Percentiles rank a stretch among this genome's conserved stretches.
Conservation (phyloP, 2,113 vertebrate genomes). For the Nerophis ophidion region DNA sequence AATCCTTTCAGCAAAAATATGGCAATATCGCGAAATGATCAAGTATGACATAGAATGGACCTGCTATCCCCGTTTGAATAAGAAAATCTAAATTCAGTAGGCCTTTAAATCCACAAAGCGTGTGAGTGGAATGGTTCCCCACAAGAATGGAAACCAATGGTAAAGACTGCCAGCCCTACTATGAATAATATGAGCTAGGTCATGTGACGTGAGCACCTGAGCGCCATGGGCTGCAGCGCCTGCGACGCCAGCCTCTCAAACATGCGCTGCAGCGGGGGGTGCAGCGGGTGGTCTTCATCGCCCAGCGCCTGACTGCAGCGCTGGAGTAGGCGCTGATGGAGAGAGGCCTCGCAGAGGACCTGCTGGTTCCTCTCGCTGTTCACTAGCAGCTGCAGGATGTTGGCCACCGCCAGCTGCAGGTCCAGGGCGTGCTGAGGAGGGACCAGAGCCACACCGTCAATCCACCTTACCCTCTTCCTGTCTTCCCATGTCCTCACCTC, state of each 20-base stretch:
- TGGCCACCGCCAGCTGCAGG: slow-evolving; percentile 91
- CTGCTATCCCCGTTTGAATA: too few species aligned
- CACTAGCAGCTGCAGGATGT: slow-evolving; percentile 89
- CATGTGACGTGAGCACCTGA: slow-evolving; percentile 73
- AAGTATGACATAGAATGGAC: too few species aligned
- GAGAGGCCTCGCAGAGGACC: slow-evolving; percentile 88
- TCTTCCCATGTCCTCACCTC: slow-evolving; percentile 73
- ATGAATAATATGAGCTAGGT: background rate
- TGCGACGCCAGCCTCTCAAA: slow-evolving; percentile 96
- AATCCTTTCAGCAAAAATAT: too few species aligned
- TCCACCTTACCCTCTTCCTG: background rate
- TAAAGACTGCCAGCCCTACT: too few species aligned
- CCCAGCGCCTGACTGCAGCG: slow-evolving; percentile 87
- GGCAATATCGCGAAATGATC: too few species aligned
- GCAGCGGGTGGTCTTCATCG: slow-evolving; percentile 90
- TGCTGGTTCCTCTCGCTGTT: slow-evolving; percentile 95
- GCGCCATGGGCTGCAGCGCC: slow-evolving; percentile 89
- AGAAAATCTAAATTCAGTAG: too few species aligned
- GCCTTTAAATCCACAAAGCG: too few species aligned
- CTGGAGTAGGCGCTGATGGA: slow-evolving; percentile 87
- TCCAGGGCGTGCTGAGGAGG: slow-evolving; percentile 83
- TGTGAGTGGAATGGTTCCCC: too few species aligned
- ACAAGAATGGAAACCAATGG: too few species aligned
- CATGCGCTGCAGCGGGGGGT: slow-evolving; percentile 93
- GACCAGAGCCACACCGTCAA: too few species aligned